These are phyloP conservation scores for Eledone cirrhosa DNA, from an alignment of 2,888 invertebrate species.

Conservation along the genomic window DNA sequence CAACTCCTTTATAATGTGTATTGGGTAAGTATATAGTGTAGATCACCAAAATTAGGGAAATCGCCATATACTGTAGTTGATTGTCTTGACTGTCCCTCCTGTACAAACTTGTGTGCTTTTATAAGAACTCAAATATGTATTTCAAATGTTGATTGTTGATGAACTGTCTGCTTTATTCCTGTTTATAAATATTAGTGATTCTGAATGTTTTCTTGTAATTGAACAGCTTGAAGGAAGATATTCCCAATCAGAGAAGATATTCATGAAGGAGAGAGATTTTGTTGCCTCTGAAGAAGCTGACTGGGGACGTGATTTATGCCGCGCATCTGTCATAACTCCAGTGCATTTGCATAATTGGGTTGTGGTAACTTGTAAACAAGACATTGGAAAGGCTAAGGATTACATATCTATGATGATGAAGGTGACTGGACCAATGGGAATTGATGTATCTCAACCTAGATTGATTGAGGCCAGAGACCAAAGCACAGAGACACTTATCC, in stretches of 20 bases:
- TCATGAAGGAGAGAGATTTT: conserved; percentile 2
- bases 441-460: not conserved
- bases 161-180: too few relatives aligned
- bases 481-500: conserved; percentile 1
- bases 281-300: not conserved
- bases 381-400: conserved; percentile 9
- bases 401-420: conserved; percentile 20
- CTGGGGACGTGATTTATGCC: not conserved
- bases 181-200: not conserved
- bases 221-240: not conserved
- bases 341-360: conserved; percentile 1
- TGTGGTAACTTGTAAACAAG: not conserved
- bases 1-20: too few relatives aligned
- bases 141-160: too few relatives aligned
- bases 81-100: too few relatives aligned
- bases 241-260: not conserved
- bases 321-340: conserved; percentile 2
- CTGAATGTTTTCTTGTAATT: not conserved
- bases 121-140: too few relatives aligned
- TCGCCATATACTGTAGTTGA: too few relatives aligned
- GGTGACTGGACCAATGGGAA: conserved; percentile 18
- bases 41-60: too few relatives aligned
- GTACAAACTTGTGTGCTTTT: too few relatives aligned
- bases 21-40: too few relatives aligned
- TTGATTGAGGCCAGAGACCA: conserved; percentile 4